phyloP scores from a whole-genome alignment of 2,113 vertebrate species.

The Psittacara wagleri region DNA sequence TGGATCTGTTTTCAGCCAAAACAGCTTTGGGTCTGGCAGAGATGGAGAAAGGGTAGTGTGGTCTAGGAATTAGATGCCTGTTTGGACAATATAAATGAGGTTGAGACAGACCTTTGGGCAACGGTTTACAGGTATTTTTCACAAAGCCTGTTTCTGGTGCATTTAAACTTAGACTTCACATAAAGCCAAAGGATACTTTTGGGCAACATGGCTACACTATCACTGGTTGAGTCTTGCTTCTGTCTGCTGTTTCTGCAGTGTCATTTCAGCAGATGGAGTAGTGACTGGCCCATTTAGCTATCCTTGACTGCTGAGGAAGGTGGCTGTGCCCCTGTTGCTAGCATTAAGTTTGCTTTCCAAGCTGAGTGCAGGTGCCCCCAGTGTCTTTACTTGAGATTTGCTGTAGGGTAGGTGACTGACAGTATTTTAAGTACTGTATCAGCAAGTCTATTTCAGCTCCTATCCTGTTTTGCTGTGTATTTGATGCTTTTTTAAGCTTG shows the following conservation, averaged over 20 bases:
- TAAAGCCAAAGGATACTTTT: not conserved
- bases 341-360: not conserved
- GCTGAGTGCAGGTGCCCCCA: not conserved
- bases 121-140: not conserved
- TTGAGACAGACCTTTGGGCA: not conserved
- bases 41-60: not conserved
- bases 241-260: not conserved
- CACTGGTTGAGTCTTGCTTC: not conserved
- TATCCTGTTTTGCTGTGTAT: not conserved
- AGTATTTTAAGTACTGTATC: not conserved
- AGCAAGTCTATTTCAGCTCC: not conserved
- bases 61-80: not conserved
- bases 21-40: not conserved
- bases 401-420: not conserved
- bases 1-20: not conserved
- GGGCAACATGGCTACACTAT: fast-evolving
- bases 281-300: not conserved
- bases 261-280: not conserved
- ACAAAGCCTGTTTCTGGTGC: not conserved
- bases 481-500: not conserved
- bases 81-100: not conserved
- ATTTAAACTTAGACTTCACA: not conserved
- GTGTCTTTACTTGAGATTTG: not conserved
- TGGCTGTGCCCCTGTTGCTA: not conserved
- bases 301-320: not conserved